Conservation (phyloP, 2,888 invertebrate species). For the Tetropium fuscum region DNA sequence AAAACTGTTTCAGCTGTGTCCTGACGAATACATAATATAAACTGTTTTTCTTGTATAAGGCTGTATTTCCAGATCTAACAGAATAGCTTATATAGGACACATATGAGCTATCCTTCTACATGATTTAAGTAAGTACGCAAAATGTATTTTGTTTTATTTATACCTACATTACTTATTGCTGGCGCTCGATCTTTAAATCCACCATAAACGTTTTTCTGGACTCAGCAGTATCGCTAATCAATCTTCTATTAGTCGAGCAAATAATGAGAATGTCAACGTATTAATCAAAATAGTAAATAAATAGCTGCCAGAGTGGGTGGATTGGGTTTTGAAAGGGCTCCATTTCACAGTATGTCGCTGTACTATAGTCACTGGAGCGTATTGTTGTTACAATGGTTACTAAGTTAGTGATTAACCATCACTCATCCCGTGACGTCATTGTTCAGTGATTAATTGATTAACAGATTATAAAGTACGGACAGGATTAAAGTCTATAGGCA, state of each 20-base stretch:
- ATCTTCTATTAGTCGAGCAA: slow-evolving; percentile 25
- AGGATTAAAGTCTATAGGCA: slow-evolving; percentile 42
- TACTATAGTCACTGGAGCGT: slow-evolving; percentile 49
- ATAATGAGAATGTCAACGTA: slow-evolving; percentile 35
- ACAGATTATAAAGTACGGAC: slow-evolving; percentile 43
- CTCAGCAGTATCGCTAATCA: slow-evolving; percentile 2
- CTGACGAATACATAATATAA: no score
- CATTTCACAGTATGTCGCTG: slow-evolving; percentile 46
- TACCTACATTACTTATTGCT: background rate
- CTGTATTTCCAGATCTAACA: no score
- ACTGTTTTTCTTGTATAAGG: no score
- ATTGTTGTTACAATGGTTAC: slow-evolving; percentile 51
- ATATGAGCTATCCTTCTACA: no score
- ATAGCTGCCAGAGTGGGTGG: slow-evolving; percentile 40
- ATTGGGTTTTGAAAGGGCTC: slow-evolving; percentile 27
- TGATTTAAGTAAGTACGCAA: no score
- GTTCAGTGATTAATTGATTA: slow-evolving; percentile 56
- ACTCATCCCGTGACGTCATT: slow-evolving; percentile 56
- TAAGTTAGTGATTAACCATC: slow-evolving; percentile 55
- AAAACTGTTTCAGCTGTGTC: no score
- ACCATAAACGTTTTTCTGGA: background rate
- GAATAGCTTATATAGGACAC: no score
- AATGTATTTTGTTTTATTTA: no score
- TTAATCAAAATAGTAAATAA: slow-evolving; percentile 44
- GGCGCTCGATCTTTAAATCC: background rate